A percentile compares a stretch with the other conserved stretches of the same genome.
Evolutionary conservation across 2,797 vertebrate species (phyloP).

Genomic region (Takifugu rubripes): DNA sequence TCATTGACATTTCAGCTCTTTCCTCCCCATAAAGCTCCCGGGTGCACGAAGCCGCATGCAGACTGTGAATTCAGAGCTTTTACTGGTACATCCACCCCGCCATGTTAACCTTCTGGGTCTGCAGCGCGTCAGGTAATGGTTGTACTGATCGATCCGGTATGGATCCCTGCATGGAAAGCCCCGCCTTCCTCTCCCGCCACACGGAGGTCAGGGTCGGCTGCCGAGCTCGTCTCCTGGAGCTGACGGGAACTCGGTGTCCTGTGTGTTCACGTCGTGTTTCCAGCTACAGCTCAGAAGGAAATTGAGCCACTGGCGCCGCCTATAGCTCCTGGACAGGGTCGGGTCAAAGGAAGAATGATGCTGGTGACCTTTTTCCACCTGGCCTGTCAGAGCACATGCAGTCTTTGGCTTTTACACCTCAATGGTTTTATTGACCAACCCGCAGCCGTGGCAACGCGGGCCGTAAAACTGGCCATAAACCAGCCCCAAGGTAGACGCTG

Average conservation of each 20-base stretch:
- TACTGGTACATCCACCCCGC: neutral
- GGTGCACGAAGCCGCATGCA: neutral
- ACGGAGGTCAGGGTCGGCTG: slow-evolving; percentile 38
- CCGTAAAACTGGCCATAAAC: slow-evolving; percentile 25
- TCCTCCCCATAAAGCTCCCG: slow-evolving; percentile 31
- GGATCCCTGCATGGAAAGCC: slow-evolving; percentile 18
- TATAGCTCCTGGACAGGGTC: slow-evolving; percentile 15
- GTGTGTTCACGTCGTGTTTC: neutral
- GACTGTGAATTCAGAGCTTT: slow-evolving; percentile 11
- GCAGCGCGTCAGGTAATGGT: slow-evolving; percentile 10
- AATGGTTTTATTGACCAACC: slow-evolving; percentile 36
- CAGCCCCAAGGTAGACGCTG: slow-evolving; percentile 1
- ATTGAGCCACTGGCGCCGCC: slow-evolving; percentile 18
- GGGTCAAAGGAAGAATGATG: slow-evolving; percentile 28
- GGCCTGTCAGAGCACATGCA: slow-evolving; percentile 9
- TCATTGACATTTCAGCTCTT: slow-evolving; percentile 41
- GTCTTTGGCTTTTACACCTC: slow-evolving; percentile 29
- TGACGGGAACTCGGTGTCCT: slow-evolving; percentile 30
- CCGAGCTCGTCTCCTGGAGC: slow-evolving; percentile 21
- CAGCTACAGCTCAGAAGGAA: neutral
- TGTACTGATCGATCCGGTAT: slow-evolving; percentile 26
- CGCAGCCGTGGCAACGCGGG: slow-evolving; percentile 15
- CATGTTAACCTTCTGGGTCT: slow-evolving; percentile 11
- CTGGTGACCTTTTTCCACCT: slow-evolving; percentile 39
- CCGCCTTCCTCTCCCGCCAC: slow-evolving; percentile 15